phyloP scores from a whole-genome alignment of 2,797 vertebrate species.

The Garrulus glandarius region DNA sequence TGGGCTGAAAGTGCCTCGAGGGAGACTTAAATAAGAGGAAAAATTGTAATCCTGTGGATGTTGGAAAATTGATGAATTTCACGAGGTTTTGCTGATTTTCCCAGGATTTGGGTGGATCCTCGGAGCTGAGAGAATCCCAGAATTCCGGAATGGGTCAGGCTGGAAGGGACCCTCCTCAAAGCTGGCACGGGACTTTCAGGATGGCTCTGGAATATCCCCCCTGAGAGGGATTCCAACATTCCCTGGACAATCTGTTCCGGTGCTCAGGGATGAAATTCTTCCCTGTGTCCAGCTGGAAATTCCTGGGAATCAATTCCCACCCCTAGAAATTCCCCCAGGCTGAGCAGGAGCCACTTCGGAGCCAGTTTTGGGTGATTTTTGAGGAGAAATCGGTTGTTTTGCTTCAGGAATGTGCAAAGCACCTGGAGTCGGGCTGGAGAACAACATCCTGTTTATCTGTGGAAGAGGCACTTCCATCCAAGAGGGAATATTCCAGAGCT shows the following conservation, averaged over 20 bases:
- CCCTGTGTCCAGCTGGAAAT: neutral
- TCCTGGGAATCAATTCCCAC: neutral
- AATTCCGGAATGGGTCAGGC: accelerated
- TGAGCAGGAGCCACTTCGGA: neutral
- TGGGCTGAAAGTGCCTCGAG: neutral
- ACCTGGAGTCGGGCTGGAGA: accelerated
- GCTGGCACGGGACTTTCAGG: neutral
- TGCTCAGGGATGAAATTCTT: neutral
- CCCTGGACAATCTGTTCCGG: accelerated
- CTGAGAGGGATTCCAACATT: neutral
- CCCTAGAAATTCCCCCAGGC: neutral
- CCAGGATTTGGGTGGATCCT: neutral
- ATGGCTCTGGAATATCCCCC: neutral
- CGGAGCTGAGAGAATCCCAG: neutral
- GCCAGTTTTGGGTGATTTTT: accelerated
- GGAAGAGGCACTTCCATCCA: neutral
- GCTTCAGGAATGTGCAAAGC: neutral
- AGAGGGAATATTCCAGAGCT: neutral
- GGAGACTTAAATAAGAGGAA: neutral
- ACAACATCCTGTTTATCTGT: neutral
- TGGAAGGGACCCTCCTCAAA: neutral
- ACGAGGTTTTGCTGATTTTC: neutral
- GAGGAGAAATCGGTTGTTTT: accelerated
- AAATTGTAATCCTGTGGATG: accelerated
- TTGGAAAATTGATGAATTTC: neutral